phyloP scores from a whole-genome alignment of 2,113 vertebrate genomes.

The Papio anubis region DNA sequence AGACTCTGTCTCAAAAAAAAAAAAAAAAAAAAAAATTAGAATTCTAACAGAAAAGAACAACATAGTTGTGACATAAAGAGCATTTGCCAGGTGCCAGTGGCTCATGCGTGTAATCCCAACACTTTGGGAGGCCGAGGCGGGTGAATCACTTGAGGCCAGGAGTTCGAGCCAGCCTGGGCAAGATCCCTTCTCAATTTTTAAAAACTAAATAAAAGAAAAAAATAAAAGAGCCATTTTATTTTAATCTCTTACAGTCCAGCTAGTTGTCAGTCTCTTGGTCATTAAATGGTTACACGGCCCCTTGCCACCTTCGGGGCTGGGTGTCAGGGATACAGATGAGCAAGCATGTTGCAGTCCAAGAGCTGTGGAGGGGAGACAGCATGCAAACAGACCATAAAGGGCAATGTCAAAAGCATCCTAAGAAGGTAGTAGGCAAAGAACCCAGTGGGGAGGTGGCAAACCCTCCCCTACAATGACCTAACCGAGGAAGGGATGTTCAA shows the following conservation, averaged over 20 bases:
- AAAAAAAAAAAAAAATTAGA: background rate
- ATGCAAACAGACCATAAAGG: background rate
- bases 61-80: background rate
- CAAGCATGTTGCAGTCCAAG: background rate
- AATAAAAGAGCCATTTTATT: background rate
- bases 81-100: background rate
- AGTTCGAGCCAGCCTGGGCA: too few species aligned
- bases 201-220: too few species aligned
- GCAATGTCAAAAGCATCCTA: background rate
- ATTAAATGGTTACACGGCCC: background rate
- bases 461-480: background rate
- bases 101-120: too few species aligned
- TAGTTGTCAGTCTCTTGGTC: background rate
- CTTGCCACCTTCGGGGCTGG: background rate
- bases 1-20: too few species aligned
- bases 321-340: background rate
- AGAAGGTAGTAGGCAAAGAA: background rate
- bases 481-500: background rate
- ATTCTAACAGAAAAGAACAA: background rate
- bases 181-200: too few species aligned
- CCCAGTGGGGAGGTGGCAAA: background rate
- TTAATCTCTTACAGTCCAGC: background rate
- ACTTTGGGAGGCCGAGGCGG: too few species aligned
- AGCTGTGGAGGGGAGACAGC: background rate
- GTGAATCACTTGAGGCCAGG: too few species aligned